Conservation (phyloP, 2,113 vertebrate species). For the Ammodytes dubius region DNA sequence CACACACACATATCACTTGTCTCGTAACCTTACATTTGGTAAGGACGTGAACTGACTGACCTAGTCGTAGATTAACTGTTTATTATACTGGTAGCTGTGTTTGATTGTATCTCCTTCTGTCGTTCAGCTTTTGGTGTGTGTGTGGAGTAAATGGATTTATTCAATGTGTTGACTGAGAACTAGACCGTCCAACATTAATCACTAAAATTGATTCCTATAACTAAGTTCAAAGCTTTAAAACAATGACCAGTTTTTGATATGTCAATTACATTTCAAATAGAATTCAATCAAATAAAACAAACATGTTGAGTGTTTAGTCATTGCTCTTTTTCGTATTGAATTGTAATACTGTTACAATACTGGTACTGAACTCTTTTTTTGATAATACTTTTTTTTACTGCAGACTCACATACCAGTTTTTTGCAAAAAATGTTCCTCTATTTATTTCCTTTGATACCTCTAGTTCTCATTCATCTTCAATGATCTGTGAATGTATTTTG, state of each 20-base stretch:
- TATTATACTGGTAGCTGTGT: neutral
- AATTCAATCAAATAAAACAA: neutral
- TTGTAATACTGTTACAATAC: neutral
- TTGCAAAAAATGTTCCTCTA: neutral
- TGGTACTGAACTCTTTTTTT: neutral
- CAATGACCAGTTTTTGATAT: neutral
- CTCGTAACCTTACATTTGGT: slow-evolving; percentile 2
- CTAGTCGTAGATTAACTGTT: neutral
- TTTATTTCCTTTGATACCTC: neutral
- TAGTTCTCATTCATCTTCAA: neutral
- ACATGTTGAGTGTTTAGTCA: neutral
- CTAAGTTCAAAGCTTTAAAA: neutral
- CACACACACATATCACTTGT: neutral
- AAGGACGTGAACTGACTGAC: slow-evolving; percentile 24
- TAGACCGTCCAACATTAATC: neutral
- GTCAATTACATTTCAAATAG: neutral
- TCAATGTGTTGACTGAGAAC: neutral
- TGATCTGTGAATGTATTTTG: neutral
- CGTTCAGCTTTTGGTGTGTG: too few species aligned
- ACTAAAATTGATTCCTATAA: too few species aligned
- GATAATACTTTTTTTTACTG: slow-evolving; percentile 2
- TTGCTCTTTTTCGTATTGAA: neutral
- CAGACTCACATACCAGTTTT: neutral
- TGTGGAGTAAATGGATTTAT: too few species aligned
- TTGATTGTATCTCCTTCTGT: neutral